Evolutionary conservation across 2,797 vertebrate genomes (phyloP).

Genomic region (Sphenodon punctatus): DNA sequence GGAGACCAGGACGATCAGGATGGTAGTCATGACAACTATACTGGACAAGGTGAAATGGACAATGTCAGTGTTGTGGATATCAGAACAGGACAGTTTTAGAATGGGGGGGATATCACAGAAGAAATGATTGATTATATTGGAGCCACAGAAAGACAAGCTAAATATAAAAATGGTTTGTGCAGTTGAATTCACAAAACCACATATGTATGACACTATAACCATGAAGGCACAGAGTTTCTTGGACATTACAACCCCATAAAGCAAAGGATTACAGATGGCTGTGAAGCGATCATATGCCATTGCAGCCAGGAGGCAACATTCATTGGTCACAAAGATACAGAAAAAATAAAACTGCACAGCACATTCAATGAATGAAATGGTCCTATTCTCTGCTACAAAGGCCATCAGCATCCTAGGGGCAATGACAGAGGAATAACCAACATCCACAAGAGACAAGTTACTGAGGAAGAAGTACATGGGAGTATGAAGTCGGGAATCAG

Average conservation of each 20-base stretch:
- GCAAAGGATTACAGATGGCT: slow-evolving; percentile 28
- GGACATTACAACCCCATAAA: not conserved
- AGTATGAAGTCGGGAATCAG: slow-evolving; percentile 28
- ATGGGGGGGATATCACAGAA: slow-evolving; percentile 56
- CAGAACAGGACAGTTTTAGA: slow-evolving; percentile 37
- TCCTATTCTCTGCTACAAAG: slow-evolving; percentile 26
- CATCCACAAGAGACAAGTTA: slow-evolving; percentile 40
- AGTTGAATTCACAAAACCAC: slow-evolving; percentile 7
- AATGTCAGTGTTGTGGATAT: slow-evolving; percentile 20
- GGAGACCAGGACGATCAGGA: not conserved
- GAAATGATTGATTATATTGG: slow-evolving; percentile 45
- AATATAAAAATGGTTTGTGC: slow-evolving; percentile 38
- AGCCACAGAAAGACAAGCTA: slow-evolving; percentile 41
- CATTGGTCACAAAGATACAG: slow-evolving; percentile 32
- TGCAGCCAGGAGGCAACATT: slow-evolving; percentile 36
- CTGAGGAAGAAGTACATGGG: slow-evolving; percentile 56
- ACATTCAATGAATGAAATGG: slow-evolving; percentile 42
- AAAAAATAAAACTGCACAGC: slow-evolving; percentile 44
- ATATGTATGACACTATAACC: slow-evolving; percentile 16
- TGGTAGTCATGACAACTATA: not conserved
- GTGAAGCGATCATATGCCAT: slow-evolving; percentile 50
- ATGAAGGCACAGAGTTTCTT: not conserved
- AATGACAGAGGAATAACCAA: slow-evolving; percentile 31
- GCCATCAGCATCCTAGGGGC: slow-evolving; percentile 28
- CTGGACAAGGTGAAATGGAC: not conserved